Evolutionary conservation across 2,888 invertebrate species (phyloP).

Genomic region (Caenorhabditis sp.): DNA sequence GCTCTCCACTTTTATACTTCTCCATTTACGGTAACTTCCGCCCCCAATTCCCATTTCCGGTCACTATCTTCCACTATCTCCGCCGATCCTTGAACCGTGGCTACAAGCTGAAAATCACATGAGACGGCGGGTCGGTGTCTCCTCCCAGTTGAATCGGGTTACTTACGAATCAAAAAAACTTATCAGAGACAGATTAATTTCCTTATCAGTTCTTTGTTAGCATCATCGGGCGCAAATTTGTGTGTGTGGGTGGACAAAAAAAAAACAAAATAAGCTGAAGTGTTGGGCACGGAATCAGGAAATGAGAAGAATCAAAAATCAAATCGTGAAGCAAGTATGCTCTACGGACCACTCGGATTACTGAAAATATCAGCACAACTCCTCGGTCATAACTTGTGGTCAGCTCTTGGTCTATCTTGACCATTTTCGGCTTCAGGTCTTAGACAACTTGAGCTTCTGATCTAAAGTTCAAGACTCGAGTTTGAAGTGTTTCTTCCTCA

Average conservation of each 20-base stretch:
- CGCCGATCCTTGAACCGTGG: slow-evolving; percentile 5
- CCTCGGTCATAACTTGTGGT: no score
- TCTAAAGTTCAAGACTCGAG: no score
- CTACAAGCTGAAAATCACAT: slow-evolving; percentile 24
- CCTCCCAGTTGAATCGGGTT: neutral
- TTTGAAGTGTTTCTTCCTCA: no score
- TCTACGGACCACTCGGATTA: no score
- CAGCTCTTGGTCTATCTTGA: no score
- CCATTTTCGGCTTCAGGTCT: no score
- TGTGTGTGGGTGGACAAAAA: slow-evolving; percentile 20
- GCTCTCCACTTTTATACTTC: no score
- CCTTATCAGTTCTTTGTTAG: slow-evolving; percentile 25
- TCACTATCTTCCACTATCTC: neutral
- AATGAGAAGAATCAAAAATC: neutral
- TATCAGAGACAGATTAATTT: slow-evolving; percentile 21
- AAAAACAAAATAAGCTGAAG: slow-evolving; percentile 14
- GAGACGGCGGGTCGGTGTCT: neutral
- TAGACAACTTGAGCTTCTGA: no score
- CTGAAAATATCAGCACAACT: no score
- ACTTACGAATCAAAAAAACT: slow-evolving; percentile 38
- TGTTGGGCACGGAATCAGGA: neutral
- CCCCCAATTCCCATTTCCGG: slow-evolving; percentile 10
- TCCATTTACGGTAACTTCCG: no score
- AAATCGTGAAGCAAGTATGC: neutral
- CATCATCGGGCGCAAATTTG: neutral